Evolutionary conservation across 1,140 invertebrate genomes (phyloP).

Genomic region (Nasonia giraulti): DNA sequence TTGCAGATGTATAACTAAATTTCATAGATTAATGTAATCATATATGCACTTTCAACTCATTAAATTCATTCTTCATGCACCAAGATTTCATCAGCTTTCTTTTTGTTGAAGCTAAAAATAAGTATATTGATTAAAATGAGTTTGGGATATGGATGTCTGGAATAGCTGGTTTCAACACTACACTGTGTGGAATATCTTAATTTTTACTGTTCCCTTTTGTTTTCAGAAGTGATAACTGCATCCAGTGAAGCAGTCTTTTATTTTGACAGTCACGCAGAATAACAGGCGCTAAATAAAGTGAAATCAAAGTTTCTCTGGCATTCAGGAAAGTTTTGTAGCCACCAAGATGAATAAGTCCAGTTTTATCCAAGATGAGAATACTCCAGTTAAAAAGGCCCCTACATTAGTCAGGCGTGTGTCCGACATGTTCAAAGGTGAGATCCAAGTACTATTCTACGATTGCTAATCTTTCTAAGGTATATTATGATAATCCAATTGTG

Average conservation of each 20-base stretch:
- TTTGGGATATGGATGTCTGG: neutral
- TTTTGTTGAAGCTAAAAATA: slow-evolving; percentile 7
- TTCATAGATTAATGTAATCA: neutral
- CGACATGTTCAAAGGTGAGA: slow-evolving; percentile 68
- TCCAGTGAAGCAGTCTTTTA: slow-evolving; percentile 44
- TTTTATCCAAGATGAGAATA: slow-evolving; percentile 54
- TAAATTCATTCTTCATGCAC: neutral
- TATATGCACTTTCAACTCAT: neutral
- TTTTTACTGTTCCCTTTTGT: slow-evolving; percentile 10
- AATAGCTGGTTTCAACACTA: slow-evolving; percentile 15
- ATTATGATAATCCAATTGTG: neutral
- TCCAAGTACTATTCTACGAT: neutral
- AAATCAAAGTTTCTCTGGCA: slow-evolving; percentile 1
- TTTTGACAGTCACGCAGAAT: slow-evolving; percentile 10
- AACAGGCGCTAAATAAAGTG: slow-evolving; percentile 38
- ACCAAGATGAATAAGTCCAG: slow-evolving; percentile 54
- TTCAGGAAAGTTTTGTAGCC: neutral
- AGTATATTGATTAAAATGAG: neutral
- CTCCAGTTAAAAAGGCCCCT: slow-evolving; percentile 57
- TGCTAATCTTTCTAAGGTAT: slow-evolving; percentile 37
- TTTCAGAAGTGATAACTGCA: slow-evolving; percentile 51
- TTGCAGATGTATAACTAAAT: neutral
- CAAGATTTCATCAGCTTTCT: neutral
- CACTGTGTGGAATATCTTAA: neutral
- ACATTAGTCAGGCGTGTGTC: slow-evolving; percentile 68